These are phyloP conservation scores for Lucilia sericata DNA, from an alignment of 1,140 invertebrate species.

Conservation along the genomic window DNA sequence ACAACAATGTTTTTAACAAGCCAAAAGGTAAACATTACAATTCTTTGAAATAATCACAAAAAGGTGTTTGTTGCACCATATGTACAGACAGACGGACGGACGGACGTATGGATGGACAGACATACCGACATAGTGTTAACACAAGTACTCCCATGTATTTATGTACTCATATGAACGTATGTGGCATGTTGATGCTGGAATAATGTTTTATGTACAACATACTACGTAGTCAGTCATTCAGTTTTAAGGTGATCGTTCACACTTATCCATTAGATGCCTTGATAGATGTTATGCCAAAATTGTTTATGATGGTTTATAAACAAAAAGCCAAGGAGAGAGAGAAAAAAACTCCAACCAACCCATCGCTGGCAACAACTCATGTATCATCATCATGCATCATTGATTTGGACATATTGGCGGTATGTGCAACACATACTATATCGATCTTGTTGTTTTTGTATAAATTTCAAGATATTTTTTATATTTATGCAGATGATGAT, in stretches of 20 bases:
- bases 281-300: conserved; percentile 42
- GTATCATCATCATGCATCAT: conserved; percentile 34
- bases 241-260: conserved; percentile 27
- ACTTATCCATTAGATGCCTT: conserved; percentile 40
- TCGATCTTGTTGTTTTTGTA: not conserved
- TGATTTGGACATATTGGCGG: conserved; percentile 12
- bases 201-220: too few species aligned
- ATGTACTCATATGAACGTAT: not conserved
- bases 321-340: not conserved
- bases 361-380: conserved; percentile 21
- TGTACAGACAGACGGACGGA: not conserved
- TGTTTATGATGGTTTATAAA: conserved; percentile 32
- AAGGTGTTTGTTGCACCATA: conserved; percentile 39
- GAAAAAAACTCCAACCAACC: not conserved
- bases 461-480: conserved; percentile 15
- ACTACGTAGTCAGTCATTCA: too few species aligned
- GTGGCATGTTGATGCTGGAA: not conserved
- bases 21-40: conserved; percentile 42
- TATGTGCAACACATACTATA: conserved; percentile 24
- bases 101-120: not conserved
- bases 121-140: not conserved
- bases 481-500: conserved; percentile 2
- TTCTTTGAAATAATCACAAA: conserved; percentile 35
- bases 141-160: not conserved
- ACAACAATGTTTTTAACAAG: conserved; percentile 37